Percentiles rank a stretch among this genome's conserved stretches.
Conservation (phyloP, 2,113 vertebrate species). For the Panthera uncia region DNA sequence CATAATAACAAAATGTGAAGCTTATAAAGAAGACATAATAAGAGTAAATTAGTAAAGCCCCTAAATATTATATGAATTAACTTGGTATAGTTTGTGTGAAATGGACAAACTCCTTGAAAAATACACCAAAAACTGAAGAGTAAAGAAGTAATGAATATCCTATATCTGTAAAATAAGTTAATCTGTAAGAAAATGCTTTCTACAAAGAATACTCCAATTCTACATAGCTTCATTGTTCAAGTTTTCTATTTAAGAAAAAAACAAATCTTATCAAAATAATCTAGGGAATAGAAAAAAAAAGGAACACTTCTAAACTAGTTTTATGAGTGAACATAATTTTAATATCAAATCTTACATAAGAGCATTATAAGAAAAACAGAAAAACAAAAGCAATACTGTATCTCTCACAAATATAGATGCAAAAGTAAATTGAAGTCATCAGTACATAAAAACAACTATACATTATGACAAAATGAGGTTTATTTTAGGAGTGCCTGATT, state of each 20-base stretch:
- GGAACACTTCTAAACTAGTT: neutral
- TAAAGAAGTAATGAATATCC: neutral
- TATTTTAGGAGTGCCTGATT: neutral
- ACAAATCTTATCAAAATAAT: neutral
- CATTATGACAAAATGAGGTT: neutral
- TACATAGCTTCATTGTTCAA: neutral
- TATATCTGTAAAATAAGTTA: neutral
- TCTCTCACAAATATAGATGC: neutral
- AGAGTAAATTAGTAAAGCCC: neutral
- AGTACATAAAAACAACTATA: neutral
- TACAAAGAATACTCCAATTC: neutral
- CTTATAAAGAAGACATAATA: neutral
- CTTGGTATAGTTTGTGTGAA: neutral
- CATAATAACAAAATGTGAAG: neutral
- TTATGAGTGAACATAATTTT: neutral
- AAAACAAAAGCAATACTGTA: neutral
- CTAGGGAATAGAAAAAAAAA: neutral
- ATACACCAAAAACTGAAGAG: neutral
- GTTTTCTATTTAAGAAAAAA: neutral
- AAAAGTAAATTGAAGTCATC: neutral
- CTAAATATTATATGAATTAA: neutral
- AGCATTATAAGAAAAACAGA: neutral
- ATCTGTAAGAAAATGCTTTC: neutral
- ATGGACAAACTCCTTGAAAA: neutral
- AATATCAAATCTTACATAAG: neutral